Conservation (phyloP, 2,888 invertebrate species). For the Cantharis nigra region DNA sequence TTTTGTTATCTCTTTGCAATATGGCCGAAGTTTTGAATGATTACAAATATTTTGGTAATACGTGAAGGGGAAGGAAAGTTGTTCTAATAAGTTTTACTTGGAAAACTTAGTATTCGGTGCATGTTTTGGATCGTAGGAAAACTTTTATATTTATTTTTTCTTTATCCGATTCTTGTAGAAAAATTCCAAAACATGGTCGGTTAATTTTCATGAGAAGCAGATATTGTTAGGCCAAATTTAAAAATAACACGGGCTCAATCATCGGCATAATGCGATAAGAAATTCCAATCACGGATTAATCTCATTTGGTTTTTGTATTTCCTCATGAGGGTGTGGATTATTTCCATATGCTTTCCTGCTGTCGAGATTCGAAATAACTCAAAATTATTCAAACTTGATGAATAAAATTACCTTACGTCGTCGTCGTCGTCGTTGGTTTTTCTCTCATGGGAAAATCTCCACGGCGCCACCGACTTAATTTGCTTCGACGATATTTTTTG, state of each 20-base stretch:
- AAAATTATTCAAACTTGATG: not conserved
- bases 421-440: not conserved
- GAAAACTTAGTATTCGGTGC: not conserved
- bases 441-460: not conserved
- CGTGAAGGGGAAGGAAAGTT: not conserved
- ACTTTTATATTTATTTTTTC: not conserved
- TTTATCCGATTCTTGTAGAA: not conserved
- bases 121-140: not conserved
- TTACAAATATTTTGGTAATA: not conserved
- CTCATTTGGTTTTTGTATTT: not conserved
- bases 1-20: not conserved
- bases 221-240: not conserved
- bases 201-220: not conserved
- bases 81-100: not conserved
- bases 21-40: not conserved
- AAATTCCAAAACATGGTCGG: not conserved
- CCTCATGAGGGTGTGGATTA: not conserved
- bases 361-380: not conserved
- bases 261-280: not conserved
- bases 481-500: not conserved
- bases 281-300: not conserved
- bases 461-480: not conserved
- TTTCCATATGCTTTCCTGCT: not conserved
- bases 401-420: not conserved
- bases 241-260: not conserved